Conservation (phyloP, 2,113 vertebrate genomes). For the Psettodes erumei region DNA sequence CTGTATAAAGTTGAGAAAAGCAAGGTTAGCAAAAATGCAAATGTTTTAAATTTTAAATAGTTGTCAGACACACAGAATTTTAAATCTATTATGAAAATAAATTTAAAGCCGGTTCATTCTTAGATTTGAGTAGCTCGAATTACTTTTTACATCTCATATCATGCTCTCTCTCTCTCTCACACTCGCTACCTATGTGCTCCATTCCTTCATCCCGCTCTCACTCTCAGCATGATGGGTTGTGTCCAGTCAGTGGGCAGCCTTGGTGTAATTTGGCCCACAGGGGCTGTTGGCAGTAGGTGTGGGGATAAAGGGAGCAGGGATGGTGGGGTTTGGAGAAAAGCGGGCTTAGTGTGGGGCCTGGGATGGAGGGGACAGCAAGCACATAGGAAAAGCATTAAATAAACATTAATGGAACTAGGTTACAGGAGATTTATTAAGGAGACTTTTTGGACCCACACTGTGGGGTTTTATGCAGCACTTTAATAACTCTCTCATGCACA, state of each 20-base stretch:
- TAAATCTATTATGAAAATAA: not conserved
- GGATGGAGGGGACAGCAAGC: conserved; percentile 72
- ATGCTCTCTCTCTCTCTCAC: not conserved
- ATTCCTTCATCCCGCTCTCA: conserved; percentile 50
- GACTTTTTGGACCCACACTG: conserved; percentile 78
- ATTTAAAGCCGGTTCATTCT: not conserved
- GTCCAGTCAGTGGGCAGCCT: conserved; percentile 73
- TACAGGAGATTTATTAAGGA: conserved; percentile 84
- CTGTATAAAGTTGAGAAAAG: not conserved
- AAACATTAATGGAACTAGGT: conserved; percentile 87
- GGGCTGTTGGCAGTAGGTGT: conserved; percentile 70
- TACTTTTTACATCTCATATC: not conserved
- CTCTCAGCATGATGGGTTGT: conserved; percentile 65
- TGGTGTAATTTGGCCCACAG: conserved; percentile 75
- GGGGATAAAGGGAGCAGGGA: conserved; percentile 73
- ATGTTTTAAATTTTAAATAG: not conserved
- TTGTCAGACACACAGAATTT: not conserved
- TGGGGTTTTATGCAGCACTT: conserved; percentile 77
- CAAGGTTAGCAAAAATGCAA: not conserved
- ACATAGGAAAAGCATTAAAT: conserved; percentile 83
- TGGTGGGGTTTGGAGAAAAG: conserved; percentile 72
- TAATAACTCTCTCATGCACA: conserved; percentile 83
- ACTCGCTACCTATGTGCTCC: conserved; percentile 11
- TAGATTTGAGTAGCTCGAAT: not conserved
- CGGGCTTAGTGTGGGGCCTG: conserved; percentile 76